These are phyloP conservation scores for Meda fulgida DNA, from an alignment of 2,797 vertebrate species.

Conservation along the genomic window DNA sequence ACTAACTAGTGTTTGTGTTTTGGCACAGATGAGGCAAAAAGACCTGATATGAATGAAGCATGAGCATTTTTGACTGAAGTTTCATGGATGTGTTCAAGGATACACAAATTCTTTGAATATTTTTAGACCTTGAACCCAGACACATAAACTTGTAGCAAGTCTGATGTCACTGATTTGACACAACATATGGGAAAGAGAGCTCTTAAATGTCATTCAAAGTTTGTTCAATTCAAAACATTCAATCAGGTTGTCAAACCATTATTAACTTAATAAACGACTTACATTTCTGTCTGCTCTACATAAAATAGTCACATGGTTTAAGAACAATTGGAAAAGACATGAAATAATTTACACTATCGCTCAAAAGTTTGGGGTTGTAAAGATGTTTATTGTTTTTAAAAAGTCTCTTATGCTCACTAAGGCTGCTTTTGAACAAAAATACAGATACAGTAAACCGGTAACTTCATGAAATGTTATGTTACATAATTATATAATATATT, in stretches of 20 bases:
- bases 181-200: background rate
- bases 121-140: constrained; percentile 8
- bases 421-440: background rate
- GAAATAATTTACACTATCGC: background rate
- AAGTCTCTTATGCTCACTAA: background rate
- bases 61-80: background rate
- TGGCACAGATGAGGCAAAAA: constrained; percentile 55
- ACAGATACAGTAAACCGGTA: background rate
- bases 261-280: background rate
- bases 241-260: background rate
- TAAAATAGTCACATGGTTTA: background rate
- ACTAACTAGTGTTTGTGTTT: constrained; percentile 54
- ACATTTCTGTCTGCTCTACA: background rate
- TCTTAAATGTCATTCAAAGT: background rate
- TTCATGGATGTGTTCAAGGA: background rate
- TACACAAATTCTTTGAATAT: background rate
- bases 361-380: background rate
- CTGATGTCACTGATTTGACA: background rate
- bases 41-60: background rate
- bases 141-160: background rate
- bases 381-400: background rate
- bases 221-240: background rate
- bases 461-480: background rate
- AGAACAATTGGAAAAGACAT: background rate
- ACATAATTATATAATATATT: background rate